These are phyloP conservation scores for Escarpia spicata DNA, from an alignment of 2,888 invertebrate genomes.

Conservation along the genomic window DNA sequence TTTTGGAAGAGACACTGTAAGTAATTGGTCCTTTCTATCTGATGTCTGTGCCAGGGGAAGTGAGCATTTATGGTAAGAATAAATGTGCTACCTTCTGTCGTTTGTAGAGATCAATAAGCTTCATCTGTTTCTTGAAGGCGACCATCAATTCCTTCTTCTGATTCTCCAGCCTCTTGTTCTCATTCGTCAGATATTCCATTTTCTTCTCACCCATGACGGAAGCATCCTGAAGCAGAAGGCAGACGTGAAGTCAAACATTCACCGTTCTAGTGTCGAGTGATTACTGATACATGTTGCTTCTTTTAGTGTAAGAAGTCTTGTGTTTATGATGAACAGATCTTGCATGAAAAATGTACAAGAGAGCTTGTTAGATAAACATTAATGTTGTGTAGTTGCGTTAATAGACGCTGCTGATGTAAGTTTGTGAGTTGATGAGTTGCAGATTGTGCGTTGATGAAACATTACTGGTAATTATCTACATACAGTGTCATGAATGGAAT, in stretches of 20 bases:
- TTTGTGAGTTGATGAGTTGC: too few species aligned
- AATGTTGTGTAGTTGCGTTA: too few species aligned
- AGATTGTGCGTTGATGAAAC: too few species aligned
- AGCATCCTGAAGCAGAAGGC: constrained; percentile 48
- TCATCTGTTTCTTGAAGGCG: constrained; percentile 67
- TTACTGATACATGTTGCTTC: background rate
- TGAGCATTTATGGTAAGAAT: too few species aligned
- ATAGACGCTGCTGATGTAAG: too few species aligned
- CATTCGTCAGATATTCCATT: constrained; percentile 61
- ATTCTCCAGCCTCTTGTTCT: constrained; percentile 65
- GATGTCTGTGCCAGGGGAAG: too few species aligned
- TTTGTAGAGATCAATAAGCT: constrained; percentile 66
- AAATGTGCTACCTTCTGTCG: constrained; percentile 62
- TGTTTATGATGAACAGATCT: background rate
- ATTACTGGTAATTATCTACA: too few species aligned
- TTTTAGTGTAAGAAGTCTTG: background rate
- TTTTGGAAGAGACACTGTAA: too few species aligned
- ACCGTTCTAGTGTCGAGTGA: background rate
- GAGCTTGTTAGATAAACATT: too few species aligned
- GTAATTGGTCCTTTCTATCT: too few species aligned
- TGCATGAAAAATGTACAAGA: background rate
- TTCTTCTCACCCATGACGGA: constrained; percentile 59
- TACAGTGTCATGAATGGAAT: too few species aligned
- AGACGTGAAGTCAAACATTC: background rate
- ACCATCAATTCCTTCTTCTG: constrained; percentile 66